phyloP scores from a whole-genome alignment of 2,113 vertebrate species.

The Bagarius yarrelli region DNA sequence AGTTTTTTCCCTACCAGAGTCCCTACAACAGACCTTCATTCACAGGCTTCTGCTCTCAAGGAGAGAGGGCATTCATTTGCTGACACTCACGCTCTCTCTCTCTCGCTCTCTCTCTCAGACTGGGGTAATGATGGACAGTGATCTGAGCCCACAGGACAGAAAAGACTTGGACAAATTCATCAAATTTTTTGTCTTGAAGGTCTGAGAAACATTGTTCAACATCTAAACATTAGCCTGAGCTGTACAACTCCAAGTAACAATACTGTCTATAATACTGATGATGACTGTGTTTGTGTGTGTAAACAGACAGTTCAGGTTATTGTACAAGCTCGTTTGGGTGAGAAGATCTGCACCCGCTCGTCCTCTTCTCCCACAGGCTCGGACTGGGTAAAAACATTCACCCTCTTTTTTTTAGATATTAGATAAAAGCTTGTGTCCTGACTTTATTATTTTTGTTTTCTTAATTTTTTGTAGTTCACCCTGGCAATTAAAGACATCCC shows the following conservation, averaged over 20 bases:
- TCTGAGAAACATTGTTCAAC: constrained; percentile 53
- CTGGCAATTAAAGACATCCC: constrained; percentile 98
- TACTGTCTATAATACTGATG: background rate
- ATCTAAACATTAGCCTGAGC: background rate
- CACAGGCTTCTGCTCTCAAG: no score
- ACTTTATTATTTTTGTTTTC: background rate
- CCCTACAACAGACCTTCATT: no score
- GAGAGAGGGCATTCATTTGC: no score
- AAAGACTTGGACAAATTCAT: constrained; percentile 99
- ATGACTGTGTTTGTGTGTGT: constrained; percentile 37
- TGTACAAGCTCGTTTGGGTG: constrained; percentile 94
- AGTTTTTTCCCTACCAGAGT: no score
- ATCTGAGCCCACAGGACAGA: constrained; percentile 95
- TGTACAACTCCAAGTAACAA: no score
- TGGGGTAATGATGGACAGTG: constrained; percentile 88
- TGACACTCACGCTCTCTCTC: no score
- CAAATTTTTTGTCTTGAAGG: constrained; percentile 99
- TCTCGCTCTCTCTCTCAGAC: constrained; percentile 69
- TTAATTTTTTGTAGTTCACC: constrained; percentile 82
- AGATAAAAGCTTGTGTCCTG: background rate
- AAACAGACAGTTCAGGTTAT: constrained; percentile 95
- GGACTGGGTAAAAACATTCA: constrained; percentile 84
- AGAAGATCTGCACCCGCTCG: constrained; percentile 93
- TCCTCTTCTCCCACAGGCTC: constrained; percentile 97
- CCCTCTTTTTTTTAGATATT: background rate